Evolutionary conservation across 2,888 invertebrate species (phyloP).

Genomic region (Drosophila neonasuta): DNA sequence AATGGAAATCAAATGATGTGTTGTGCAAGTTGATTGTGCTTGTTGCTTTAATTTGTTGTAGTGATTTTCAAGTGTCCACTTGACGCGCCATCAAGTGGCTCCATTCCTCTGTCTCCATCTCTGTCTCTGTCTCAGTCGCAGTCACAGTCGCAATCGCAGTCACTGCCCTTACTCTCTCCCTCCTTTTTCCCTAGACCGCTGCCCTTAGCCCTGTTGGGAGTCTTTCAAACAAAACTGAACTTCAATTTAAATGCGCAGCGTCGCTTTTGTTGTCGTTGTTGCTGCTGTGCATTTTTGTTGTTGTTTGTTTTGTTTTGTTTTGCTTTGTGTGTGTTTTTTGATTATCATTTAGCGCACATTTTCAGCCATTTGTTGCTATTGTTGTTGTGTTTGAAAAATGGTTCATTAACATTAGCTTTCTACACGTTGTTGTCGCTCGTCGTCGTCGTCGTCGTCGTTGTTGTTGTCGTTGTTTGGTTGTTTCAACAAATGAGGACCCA

Average conservation of each 20-base stretch:
- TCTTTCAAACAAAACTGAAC: constrained; percentile 37
- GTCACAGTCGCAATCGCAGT: too few species aligned
- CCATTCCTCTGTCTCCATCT: neutral
- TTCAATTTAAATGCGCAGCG: constrained; percentile 46
- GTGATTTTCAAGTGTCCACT: constrained; percentile 45
- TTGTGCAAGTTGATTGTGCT: constrained; percentile 20
- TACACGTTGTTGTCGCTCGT: constrained; percentile 33
- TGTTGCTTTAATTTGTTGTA: constrained; percentile 34
- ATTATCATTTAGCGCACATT: constrained; percentile 64
- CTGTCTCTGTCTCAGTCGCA: neutral
- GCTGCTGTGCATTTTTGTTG: constrained; percentile 18
- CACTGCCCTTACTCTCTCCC: neutral
- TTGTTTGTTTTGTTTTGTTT: too few species aligned
- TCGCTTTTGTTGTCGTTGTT: constrained; percentile 26
- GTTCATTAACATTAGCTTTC: constrained; percentile 75
- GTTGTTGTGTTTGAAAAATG: constrained; percentile 50
- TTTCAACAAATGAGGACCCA: constrained; percentile 59
- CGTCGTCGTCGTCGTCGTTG: constrained; percentile 24
- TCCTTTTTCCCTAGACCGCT: neutral
- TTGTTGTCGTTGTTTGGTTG: constrained; percentile 31
- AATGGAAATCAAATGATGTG: constrained; percentile 12
- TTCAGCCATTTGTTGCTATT: constrained; percentile 45
- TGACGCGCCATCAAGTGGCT: constrained; percentile 33
- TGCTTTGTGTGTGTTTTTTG: constrained; percentile 11
- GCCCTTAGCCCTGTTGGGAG: neutral